Evolutionary conservation across 2,113 vertebrate species (phyloP).

Genomic region (Anolis carolinensis): DNA sequence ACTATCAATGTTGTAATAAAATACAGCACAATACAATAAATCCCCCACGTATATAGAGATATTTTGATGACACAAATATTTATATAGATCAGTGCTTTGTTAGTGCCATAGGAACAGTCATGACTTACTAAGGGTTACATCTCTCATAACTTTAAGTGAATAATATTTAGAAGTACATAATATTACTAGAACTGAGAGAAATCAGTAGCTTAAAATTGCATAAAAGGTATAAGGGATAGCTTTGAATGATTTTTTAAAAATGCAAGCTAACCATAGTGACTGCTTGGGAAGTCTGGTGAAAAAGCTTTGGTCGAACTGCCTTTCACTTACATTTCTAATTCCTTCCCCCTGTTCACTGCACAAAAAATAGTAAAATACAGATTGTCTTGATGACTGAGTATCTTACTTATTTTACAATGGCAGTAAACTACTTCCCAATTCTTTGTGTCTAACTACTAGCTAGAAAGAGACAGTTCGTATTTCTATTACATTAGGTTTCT

Average conservation of each 20-base stretch:
- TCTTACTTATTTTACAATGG: slow-evolving; percentile 46
- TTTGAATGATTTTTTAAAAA: not conserved
- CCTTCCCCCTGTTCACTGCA: slow-evolving; percentile 24
- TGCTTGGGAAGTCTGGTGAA: not conserved
- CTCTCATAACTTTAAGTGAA: not conserved
- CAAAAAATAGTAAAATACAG: not conserved
- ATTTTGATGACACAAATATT: not conserved
- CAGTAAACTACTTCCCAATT: slow-evolving; percentile 50
- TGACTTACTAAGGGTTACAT: not conserved
- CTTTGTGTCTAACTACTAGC: slow-evolving; percentile 33
- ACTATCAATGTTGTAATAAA: not conserved
- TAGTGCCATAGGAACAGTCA: not conserved
- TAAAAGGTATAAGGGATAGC: not conserved
- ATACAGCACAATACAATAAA: not conserved
- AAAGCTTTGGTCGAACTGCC: not conserved
- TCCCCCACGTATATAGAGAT: too few species aligned
- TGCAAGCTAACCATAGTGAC: not conserved
- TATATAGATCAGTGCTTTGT: not conserved
- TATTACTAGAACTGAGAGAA: not conserved
- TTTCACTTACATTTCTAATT: slow-evolving; percentile 15
- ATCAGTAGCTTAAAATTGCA: not conserved
- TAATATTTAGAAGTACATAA: not conserved
- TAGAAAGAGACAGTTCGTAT: slow-evolving; percentile 33
- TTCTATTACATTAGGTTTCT: slow-evolving; percentile 25
- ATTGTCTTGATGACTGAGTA: slow-evolving; percentile 38